Evolutionary conservation across 2,113 vertebrate species (phyloP).

Genomic region (Sturnus vulgaris): DNA sequence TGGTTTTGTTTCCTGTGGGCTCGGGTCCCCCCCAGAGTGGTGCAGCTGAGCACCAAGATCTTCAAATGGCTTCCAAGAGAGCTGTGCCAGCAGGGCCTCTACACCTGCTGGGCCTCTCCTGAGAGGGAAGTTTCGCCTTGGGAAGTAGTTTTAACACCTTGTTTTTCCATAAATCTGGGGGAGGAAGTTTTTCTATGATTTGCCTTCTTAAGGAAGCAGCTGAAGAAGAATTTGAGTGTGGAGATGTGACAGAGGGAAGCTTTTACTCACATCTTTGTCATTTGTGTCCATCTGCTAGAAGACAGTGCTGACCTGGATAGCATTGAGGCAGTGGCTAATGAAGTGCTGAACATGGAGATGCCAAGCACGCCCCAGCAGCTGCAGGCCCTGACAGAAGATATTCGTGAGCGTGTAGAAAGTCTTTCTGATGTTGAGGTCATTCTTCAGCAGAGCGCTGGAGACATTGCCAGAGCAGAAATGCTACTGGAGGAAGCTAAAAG

Average conservation of each 20-base stretch:
- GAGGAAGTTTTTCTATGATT: neutral
- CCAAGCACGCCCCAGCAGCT: slow-evolving; percentile 90
- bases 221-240: neutral
- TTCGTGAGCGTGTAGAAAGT: slow-evolving; percentile 87
- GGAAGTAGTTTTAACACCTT: neutral
- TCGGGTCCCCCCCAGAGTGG: accelerated
- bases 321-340: slow-evolving; percentile 90
- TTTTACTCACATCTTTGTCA: neutral
- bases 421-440: slow-evolving; percentile 90
- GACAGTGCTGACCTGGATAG: slow-evolving; percentile 93
- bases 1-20: neutral
- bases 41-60: neutral
- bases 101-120: neutral
- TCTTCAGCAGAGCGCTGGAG: slow-evolving; percentile 85
- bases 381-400: slow-evolving; percentile 88
- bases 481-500: slow-evolving; percentile 86
- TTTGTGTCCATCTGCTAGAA: slow-evolving; percentile 71
- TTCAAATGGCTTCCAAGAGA: neutral
- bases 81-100: neutral
- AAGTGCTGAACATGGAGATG: slow-evolving; percentile 96
- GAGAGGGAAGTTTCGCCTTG: neutral
- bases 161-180: neutral
- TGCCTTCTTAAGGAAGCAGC: neutral
- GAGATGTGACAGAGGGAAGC: neutral
- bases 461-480: slow-evolving; percentile 86